Evolutionary conservation across 1,140 invertebrate genomes (phyloP).

Genomic region (Yoshiicerus persimilis): DNA sequence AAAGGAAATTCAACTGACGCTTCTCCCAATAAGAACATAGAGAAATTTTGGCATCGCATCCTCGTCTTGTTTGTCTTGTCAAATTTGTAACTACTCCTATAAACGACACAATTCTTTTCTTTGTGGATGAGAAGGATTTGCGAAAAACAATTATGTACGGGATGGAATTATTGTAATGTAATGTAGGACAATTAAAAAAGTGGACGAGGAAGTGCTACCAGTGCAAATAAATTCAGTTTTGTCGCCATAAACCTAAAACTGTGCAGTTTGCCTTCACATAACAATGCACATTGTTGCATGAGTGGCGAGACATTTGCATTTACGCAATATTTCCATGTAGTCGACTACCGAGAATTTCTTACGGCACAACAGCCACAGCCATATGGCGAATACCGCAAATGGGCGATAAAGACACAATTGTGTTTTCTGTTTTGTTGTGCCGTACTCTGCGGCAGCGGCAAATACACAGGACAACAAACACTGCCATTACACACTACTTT

Average conservation of each 20-base stretch:
- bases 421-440: not conserved
- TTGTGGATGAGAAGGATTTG: not conserved
- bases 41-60: not conserved
- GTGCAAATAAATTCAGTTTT: not conserved
- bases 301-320: not conserved
- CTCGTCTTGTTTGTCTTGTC: not conserved
- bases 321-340: not conserved
- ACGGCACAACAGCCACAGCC: not conserved
- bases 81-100: not conserved
- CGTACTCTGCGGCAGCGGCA: not conserved
- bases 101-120: not conserved
- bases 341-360: not conserved
- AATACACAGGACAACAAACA: not conserved
- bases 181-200: constrained; percentile 2
- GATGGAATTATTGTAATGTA: not conserved
- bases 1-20: not conserved
- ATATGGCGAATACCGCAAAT: constrained; percentile 8
- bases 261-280: not conserved
- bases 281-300: not conserved
- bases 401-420: not conserved
- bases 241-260: not conserved
- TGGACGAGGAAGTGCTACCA: not conserved
- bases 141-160: not conserved
- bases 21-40: not conserved
- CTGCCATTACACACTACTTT: not conserved